Evolutionary conservation across 2,797 vertebrate species (phyloP).

Genomic region (Nyctalus aviator): DNA sequence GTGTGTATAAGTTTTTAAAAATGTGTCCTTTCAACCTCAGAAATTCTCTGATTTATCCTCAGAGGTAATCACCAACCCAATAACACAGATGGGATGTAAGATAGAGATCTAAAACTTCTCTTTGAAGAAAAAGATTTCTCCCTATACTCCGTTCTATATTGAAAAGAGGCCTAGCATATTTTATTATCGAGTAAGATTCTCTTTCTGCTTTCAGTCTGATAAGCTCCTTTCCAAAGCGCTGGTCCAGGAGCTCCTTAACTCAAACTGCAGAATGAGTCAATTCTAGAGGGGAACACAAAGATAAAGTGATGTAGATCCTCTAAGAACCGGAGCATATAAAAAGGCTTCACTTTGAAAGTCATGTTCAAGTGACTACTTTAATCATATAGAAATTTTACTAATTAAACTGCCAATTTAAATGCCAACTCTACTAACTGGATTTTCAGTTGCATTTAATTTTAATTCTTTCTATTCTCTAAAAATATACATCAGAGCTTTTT

Average conservation of each 20-base stretch:
- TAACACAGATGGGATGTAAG: conserved; percentile 22
- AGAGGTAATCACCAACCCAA: background rate
- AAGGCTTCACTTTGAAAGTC: conserved; percentile 67
- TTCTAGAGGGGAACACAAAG: conserved; percentile 42
- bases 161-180: background rate
- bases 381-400: conserved; percentile 79
- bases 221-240: conserved; percentile 46
- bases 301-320: conserved; percentile 53
- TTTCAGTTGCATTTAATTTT: conserved; percentile 78
- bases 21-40: background rate
- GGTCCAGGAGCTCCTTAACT: conserved; percentile 45
- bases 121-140: conserved; percentile 19
- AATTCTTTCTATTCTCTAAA: conserved; percentile 80
- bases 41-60: conserved; percentile 16
- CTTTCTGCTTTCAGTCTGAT: conserved; percentile 55
- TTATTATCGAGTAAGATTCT: conserved; percentile 59
- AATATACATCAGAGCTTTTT: conserved; percentile 71
- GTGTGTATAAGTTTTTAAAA: background rate
- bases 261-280: conserved; percentile 54
- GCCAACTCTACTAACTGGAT: conserved; percentile 70
- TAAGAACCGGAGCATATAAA: conserved; percentile 65
- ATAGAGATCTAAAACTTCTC: background rate
- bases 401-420: conserved; percentile 77
- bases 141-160: background rate
- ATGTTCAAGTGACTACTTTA: conserved; percentile 74